These are phyloP conservation scores for Cochlearius cochlearius DNA, from an alignment of 2,113 vertebrate species.

Conservation along the genomic window DNA sequence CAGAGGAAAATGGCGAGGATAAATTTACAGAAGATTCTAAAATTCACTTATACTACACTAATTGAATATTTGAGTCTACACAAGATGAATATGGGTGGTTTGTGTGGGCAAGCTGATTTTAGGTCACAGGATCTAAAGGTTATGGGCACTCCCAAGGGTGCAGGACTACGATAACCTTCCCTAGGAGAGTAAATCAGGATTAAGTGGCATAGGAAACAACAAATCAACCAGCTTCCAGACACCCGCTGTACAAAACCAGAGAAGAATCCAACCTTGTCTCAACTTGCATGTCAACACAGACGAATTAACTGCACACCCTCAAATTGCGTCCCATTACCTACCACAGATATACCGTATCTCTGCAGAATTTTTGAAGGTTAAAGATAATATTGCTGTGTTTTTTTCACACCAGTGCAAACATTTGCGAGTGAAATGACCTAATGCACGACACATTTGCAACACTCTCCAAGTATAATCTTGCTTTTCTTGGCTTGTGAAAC, in stretches of 20 bases:
- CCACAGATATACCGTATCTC: background rate
- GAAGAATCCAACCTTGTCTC: background rate
- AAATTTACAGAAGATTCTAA: background rate
- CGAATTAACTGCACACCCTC: background rate
- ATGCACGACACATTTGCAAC: too few species aligned
- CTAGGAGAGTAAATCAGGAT: background rate
- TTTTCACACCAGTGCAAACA: background rate
- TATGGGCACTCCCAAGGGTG: background rate
- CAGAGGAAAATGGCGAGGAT: background rate
- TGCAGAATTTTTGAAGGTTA: background rate
- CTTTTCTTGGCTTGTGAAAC: background rate
- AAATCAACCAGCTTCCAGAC: background rate
- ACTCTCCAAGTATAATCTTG: background rate
- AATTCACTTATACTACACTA: background rate
- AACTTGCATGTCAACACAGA: background rate
- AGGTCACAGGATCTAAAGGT: background rate
- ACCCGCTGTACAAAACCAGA: background rate
- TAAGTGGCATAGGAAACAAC: background rate
- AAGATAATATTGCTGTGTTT: background rate
- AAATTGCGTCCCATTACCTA: background rate
- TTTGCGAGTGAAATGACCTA: background rate
- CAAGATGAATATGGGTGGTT: background rate
- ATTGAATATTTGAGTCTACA: background rate
- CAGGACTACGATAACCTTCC: background rate
- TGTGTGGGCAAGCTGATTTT: fast-evolving